Percentiles rank a stretch among this genome's conserved stretches.
Evolutionary conservation across 2,888 invertebrate species (phyloP).

Genomic region (Papilio demoleus): DNA sequence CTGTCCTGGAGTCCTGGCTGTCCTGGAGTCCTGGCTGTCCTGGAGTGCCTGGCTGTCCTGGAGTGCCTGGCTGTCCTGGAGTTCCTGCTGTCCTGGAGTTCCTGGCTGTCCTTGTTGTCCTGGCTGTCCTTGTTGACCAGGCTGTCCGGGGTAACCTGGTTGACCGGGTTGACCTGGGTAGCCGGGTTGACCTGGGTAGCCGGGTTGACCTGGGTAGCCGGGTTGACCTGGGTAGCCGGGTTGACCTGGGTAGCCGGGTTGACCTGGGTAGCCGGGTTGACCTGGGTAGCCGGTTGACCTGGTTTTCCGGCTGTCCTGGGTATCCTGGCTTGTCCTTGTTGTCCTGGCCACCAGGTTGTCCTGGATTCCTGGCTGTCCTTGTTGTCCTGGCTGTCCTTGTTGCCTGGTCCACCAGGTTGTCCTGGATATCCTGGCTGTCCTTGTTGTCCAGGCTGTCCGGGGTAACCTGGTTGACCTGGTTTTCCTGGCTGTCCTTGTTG

Average conservation of each 20-base stretch:
- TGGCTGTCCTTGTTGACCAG: slow-evolving; percentile 64
- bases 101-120: slow-evolving; percentile 56
- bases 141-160: slow-evolving; percentile 59
- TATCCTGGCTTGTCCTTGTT: slow-evolving; percentile 46
- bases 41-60: slow-evolving; percentile 44
- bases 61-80: slow-evolving; percentile 46
- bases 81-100: slow-evolving; percentile 46
- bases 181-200: slow-evolving; percentile 27
- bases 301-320: slow-evolving; percentile 47
- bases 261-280: too few relatives aligned
- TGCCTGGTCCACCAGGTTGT: too few relatives aligned
- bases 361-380: slow-evolving; percentile 51
- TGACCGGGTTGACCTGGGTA: slow-evolving; percentile 61
- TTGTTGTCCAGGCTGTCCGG: slow-evolving; percentile 45
- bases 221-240: slow-evolving; percentile 58
- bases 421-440: slow-evolving; percentile 50
- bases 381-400: slow-evolving; percentile 46
- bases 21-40: slow-evolving; percentile 48
- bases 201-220: background rate
- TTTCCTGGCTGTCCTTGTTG: slow-evolving; percentile 41
- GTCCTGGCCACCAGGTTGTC: slow-evolving; percentile 46
- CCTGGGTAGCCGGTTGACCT: too few relatives aligned
- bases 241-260: slow-evolving; percentile 40
- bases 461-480: slow-evolving; percentile 22
- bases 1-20: slow-evolving; percentile 44